Evolutionary conservation across 2,113 vertebrate genomes (phyloP), one percentile per base, ranked within the genome.

Genomic region (Coturnix japonica): DNA sequence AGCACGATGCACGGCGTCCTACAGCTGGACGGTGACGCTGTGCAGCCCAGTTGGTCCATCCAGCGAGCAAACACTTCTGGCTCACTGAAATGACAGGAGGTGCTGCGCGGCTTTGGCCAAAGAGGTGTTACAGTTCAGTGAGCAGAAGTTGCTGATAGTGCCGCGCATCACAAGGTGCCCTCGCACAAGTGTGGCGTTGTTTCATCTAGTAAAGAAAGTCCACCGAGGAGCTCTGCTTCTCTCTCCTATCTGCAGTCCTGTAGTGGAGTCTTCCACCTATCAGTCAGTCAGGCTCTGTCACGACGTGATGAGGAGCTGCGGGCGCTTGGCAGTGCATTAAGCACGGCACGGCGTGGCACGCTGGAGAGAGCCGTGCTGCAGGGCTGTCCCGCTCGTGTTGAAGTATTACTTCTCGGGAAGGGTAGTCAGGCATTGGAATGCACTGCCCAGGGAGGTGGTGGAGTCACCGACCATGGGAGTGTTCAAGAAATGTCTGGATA

Each of bases 51-150:
- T 33, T 37, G 66, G 44, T 65, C 39, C 71, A 5, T 22, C 2
- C 12, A 7, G 2, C 23, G 7, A 3, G 77, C 63, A 6, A 78
- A 49, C 26, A 13, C 72, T 37, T 26, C 44, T 5, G 1, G 44
- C 37, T 15, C 39, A 2, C 3, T 31, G 0, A 0, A 31, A 63
- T 18, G 5, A 0, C 3, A 49, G 46, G 33, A 61, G 73, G 17
- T 60, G 91, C 69, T 12, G 85, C 18, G 11, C 37, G 64, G 3
- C 51, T 61, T 31, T n/a, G 17, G 54, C 30, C 46, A 49, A 10
- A 86, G 84, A 79, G 20, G 5, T 70, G 37, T 18, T 33, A 2
- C 79, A 0, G 57, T 4, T 56, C n/a, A 30, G 35, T 11, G 10
- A 2, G 4, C 13, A 15, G 43, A 3, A 65, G 93, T 14, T 79